Percentiles rank a stretch among this genome's conserved stretches.
Conservation (phyloP, 2,888 invertebrate genomes). For the Dryobotodes eremita region DNA sequence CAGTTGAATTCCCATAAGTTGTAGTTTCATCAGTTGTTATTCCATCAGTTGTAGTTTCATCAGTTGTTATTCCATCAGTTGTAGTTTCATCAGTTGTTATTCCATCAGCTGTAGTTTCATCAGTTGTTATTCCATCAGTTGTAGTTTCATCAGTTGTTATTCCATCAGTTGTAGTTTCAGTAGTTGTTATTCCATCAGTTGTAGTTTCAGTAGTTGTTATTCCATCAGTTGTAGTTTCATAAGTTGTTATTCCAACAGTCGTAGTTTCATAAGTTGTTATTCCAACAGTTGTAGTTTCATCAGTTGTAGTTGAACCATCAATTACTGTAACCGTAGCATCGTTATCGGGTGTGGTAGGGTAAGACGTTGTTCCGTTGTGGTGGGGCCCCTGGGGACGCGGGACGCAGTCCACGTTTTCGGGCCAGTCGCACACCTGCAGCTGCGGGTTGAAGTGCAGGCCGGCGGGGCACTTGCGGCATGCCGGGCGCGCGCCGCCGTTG, state of each 20-base stretch:
- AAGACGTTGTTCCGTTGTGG: background rate
- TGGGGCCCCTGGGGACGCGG: background rate
- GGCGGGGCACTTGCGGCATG: constrained; percentile 73
- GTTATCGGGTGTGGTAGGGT: background rate
- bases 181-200: no score
- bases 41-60: no score
- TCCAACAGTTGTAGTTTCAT: background rate
- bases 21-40: background rate
- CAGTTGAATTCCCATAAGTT: background rate
- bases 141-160: background rate
- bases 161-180: background rate
- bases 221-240: background rate
- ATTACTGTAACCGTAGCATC: background rate
- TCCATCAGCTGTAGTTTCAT: background rate
- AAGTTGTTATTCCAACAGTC: background rate
- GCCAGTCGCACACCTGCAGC: constrained; percentile 71
- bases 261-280: background rate
- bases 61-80: no score
- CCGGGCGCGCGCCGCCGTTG: constrained; percentile 50
- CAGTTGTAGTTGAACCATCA: background rate
- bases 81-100: no score
- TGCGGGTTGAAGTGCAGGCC: constrained; percentile 72
- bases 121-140: background rate
- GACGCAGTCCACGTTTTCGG: constrained; percentile 66
- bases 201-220: no score